These are phyloP conservation scores for Chorisops tibialis DNA, from an alignment of 2,888 invertebrate species.

Conservation along the genomic window DNA sequence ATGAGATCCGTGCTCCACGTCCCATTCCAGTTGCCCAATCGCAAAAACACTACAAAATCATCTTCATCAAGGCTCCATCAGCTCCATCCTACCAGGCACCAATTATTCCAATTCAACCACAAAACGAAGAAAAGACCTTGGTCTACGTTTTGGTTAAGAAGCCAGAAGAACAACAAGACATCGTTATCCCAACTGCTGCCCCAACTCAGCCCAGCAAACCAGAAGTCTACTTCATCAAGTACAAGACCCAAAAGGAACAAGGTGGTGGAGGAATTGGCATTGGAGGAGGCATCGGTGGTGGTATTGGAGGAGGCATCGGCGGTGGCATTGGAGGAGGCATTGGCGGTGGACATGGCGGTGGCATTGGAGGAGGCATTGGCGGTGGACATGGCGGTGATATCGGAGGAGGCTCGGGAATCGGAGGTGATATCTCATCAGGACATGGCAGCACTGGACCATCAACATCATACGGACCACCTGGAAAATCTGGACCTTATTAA, in stretches of 20 bases:
- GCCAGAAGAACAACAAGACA: conserved; percentile 79
- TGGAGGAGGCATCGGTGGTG: conserved; percentile 29
- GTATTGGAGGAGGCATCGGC: conserved; percentile 31
- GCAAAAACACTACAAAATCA: conserved; percentile 88
- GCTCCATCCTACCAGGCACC: conserved; percentile 79
- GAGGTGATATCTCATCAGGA: conserved; percentile 27
- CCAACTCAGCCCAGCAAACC: conserved; percentile 85
- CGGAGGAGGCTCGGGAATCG: conserved; percentile 38
- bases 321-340: conserved; percentile 34
- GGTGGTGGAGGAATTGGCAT: conserved; percentile 36
- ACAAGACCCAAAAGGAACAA: conserved; percentile 50
- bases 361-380: conserved; percentile 35
- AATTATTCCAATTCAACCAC: conserved; percentile 73
- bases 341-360: conserved; percentile 34
- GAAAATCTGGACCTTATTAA: conserved; percentile 66
- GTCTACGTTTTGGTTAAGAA: conserved; percentile 87
- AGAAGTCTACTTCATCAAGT: conserved; percentile 78
- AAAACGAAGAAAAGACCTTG: conserved; percentile 83
- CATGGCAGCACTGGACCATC: conserved; percentile 44
- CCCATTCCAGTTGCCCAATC: conserved; percentile 68
- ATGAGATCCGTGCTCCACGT: conserved; percentile 64
- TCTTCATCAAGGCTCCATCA: conserved; percentile 88
- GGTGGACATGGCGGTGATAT: conserved; percentile 28
- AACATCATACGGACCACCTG: conserved; percentile 66
- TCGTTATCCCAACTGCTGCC: conserved; percentile 70